These are phyloP conservation scores for Benthosema pterotum DNA, from an alignment of 2,797 vertebrate species.

Conservation along the genomic window DNA sequence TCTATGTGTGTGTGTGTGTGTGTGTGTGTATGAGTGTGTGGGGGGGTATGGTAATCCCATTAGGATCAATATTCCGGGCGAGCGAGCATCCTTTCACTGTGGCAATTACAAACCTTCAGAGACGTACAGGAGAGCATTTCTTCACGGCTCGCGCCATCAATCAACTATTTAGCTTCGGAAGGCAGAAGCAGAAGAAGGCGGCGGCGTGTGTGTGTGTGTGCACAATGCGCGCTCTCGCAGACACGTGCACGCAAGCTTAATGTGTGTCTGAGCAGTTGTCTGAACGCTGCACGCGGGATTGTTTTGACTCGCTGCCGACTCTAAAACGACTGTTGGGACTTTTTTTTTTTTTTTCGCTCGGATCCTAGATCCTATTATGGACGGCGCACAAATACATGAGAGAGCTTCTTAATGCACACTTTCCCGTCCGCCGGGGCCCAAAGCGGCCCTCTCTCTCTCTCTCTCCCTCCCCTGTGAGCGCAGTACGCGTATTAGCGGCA, in stretches of 20 bases:
- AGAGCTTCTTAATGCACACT: slow-evolving; percentile 70
- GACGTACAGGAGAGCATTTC: slow-evolving; percentile 88
- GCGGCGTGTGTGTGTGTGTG: slow-evolving; percentile 52
- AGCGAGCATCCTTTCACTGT: slow-evolving; percentile 92
- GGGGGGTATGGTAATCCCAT: slow-evolving; percentile 93
- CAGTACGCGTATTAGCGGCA: slow-evolving; percentile 65
- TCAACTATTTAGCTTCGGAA: slow-evolving; percentile 91
- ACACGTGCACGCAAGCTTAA: no score
- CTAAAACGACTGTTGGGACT: slow-evolving; percentile 73
- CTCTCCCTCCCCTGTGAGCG: slow-evolving; percentile 61
- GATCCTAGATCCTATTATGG: slow-evolving; percentile 68
- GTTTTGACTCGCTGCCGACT: slow-evolving; percentile 55
- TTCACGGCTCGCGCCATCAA: slow-evolving; percentile 88
- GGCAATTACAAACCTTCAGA: slow-evolving; percentile 95
- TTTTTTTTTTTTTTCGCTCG: no score
- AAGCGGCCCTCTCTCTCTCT: slow-evolving; percentile 57
- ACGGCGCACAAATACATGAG: slow-evolving; percentile 65
- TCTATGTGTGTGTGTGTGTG: no score
- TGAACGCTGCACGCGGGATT: slow-evolving; percentile 48
- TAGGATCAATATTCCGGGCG: slow-evolving; percentile 90
- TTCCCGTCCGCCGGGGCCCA: slow-evolving; percentile 61
- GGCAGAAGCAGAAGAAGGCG: no score
- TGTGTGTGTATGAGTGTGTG: no score
- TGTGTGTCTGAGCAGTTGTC: slow-evolving; percentile 32
- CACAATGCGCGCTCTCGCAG: background rate